These are phyloP conservation scores for Pammene aurita DNA, from an alignment of 2,888 invertebrate species.

Conservation along the genomic window DNA sequence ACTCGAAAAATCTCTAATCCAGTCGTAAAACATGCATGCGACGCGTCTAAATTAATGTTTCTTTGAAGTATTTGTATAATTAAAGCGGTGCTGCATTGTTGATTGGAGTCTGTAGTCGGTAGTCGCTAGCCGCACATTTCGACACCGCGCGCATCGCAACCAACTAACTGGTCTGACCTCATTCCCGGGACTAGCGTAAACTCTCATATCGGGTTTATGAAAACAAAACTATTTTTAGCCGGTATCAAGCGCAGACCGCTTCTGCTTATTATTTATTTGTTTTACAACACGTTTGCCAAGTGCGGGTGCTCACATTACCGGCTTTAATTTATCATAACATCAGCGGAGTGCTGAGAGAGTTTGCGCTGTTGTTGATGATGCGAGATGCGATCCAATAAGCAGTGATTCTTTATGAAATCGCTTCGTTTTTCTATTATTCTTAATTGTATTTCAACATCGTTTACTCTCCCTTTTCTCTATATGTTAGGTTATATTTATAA, in stretches of 20 bases:
- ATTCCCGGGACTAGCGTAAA: constrained; percentile 76
- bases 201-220: constrained; percentile 78
- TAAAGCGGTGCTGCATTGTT: constrained; percentile 64
- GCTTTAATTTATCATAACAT: constrained; percentile 37
- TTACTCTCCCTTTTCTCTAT: neutral
- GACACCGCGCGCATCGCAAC: constrained; percentile 65
- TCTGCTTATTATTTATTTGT: constrained; percentile 75
- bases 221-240: constrained; percentile 78
- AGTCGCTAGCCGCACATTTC: constrained; percentile 55
- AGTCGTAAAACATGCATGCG: constrained; percentile 33
- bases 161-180: constrained; percentile 79
- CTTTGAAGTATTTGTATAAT: constrained; percentile 50
- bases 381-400: constrained; percentile 42
- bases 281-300: constrained; percentile 73
- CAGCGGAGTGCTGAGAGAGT: constrained; percentile 41
- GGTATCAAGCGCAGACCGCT: constrained; percentile 66
- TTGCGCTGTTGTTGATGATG: constrained; percentile 50
- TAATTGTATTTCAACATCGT: neutral
- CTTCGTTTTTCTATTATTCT: constrained; percentile 7
- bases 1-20: constrained; percentile 30
- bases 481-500: neutral
- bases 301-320: constrained; percentile 56
- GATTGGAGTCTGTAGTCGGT: constrained; percentile 58
- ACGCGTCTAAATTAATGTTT: constrained; percentile 35
- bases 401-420: constrained; percentile 16